Evolutionary conservation across 2,888 invertebrate species (phyloP).

Genomic region (Pristionchus mayeri): DNA sequence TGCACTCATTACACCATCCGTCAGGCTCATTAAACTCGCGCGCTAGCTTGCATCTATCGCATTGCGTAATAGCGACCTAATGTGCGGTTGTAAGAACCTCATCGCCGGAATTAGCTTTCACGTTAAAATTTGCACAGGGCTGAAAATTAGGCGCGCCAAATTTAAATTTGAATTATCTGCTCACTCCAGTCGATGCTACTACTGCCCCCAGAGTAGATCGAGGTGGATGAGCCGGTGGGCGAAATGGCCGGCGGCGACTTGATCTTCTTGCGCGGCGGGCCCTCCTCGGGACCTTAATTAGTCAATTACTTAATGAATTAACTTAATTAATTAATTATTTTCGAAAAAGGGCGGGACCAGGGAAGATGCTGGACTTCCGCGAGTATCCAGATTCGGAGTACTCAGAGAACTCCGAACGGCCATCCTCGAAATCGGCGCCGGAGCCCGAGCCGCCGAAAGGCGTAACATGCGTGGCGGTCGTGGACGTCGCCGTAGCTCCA

Average conservation of each 20-base stretch:
- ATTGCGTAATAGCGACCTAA: no score
- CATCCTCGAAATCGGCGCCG: conserved; percentile 62
- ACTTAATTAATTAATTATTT: not conserved
- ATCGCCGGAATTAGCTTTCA: not conserved
- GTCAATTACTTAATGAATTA: not conserved
- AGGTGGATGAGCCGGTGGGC: conserved; percentile 75
- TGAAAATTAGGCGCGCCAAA: not conserved
- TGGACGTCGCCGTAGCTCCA: conserved; percentile 60
- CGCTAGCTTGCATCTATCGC: not conserved
- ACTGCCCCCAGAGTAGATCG: conserved; percentile 75
- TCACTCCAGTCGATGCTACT: conserved; percentile 75
- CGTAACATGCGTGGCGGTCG: conserved; percentile 61
- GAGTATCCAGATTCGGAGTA: conserved; percentile 73
- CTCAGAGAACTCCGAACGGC: conserved; percentile 74
- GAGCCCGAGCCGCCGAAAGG: conserved; percentile 4
- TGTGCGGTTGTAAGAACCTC: not conserved
- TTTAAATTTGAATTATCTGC: conserved; percentile 39
- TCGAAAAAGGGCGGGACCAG: conserved; percentile 51
- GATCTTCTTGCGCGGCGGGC: conserved; percentile 76
- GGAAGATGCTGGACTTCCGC: conserved; percentile 67
- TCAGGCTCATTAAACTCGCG: not conserved
- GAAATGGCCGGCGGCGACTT: conserved; percentile 76
- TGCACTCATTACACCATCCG: not conserved
- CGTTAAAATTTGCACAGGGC: conserved; percentile 15
- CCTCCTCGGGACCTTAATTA: conserved; percentile 76